Evolutionary conservation across 2,888 invertebrate species (phyloP).

Genomic region (Saturnia pavonia): DNA sequence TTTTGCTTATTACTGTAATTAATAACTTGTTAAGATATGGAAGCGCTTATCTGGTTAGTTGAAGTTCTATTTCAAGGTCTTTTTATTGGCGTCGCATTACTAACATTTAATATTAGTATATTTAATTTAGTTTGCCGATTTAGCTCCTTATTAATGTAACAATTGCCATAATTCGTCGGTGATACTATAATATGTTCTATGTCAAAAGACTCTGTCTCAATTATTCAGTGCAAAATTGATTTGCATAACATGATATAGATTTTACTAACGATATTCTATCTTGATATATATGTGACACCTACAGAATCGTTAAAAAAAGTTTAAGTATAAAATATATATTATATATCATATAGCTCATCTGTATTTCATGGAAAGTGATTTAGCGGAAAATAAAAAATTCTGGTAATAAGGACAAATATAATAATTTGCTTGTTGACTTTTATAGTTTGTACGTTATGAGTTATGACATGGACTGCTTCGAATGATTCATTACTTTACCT

Average conservation of each 20-base stretch:
- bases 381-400: background rate
- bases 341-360: background rate
- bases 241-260: too few relatives aligned
- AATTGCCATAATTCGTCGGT: background rate
- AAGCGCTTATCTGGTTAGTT: background rate
- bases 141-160: background rate
- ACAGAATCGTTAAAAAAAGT: too few relatives aligned
- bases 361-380: background rate
- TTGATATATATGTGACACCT: too few relatives aligned
- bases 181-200: too few relatives aligned
- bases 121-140: background rate
- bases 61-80: background rate
- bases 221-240: too few relatives aligned
- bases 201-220: too few relatives aligned
- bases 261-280: too few relatives aligned
- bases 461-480: background rate
- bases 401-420: background rate
- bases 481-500: conserved; percentile 4
- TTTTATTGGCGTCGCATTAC: background rate
- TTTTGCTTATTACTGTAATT: background rate
- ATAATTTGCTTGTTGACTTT: conserved; percentile 2
- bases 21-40: background rate
- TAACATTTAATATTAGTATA: background rate
- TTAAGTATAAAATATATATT: too few relatives aligned
- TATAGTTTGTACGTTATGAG: background rate